Conservation (phyloP, 2,797 vertebrate species). For the Neomorphus geoffroyi region DNA sequence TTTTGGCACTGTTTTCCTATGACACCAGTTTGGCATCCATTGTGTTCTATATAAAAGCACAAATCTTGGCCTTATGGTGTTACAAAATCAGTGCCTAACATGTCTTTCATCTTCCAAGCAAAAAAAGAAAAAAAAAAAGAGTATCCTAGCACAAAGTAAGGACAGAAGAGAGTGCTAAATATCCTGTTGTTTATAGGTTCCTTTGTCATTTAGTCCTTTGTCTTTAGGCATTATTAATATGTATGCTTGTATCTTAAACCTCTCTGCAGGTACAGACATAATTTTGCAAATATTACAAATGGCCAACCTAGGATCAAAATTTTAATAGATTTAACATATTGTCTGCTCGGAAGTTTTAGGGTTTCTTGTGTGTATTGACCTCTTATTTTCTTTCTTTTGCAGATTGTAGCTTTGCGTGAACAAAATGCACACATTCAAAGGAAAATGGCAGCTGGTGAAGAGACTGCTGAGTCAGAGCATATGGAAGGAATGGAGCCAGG, state of each 20-base stretch:
- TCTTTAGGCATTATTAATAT: background rate
- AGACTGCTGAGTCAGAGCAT: constrained; percentile 83
- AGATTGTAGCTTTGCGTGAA: constrained; percentile 96
- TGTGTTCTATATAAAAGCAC: background rate
- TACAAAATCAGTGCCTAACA: background rate
- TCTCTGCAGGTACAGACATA: background rate
- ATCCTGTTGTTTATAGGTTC: background rate
- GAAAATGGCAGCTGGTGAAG: constrained; percentile 93
- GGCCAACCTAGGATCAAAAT: background rate
- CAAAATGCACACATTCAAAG: constrained; percentile 98
- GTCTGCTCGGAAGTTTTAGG: background rate
- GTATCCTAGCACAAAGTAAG: background rate
- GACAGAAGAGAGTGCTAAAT: background rate
- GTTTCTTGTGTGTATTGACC: background rate
- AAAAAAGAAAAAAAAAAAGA: background rate
- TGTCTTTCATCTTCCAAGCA: background rate
- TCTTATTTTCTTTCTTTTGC: constrained; percentile 50
- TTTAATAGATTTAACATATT: background rate
- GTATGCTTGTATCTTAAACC: background rate
- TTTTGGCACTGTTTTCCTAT: background rate
- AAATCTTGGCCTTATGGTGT: background rate
- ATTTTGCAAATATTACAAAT: background rate
- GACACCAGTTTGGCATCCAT: background rate
- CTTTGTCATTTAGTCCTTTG: background rate
- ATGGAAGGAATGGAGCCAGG: constrained; percentile 88